phyloP scores from a whole-genome alignment of 1,140 invertebrate species.

The Drosophila rhopaloa region DNA sequence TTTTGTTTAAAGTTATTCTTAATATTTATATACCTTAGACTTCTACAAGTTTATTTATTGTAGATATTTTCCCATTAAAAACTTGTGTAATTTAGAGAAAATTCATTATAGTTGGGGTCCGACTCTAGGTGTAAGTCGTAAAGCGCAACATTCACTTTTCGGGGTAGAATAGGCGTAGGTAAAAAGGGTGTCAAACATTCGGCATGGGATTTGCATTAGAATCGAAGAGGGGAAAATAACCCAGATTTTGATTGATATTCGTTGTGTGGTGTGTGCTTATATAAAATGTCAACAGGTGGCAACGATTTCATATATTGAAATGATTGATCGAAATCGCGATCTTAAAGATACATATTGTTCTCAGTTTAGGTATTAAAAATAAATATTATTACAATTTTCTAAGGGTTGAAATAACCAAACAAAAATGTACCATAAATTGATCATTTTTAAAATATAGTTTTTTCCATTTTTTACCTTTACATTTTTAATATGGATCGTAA shows the following conservation, averaged over 20 bases:
- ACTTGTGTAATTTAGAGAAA: neutral
- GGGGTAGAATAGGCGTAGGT: neutral
- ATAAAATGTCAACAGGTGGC: slow-evolving; percentile 35
- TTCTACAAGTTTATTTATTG: no score
- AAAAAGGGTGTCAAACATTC: slow-evolving; percentile 25
- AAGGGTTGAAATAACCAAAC: no score
- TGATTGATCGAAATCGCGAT: slow-evolving; percentile 14
- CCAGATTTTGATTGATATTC: slow-evolving; percentile 34
- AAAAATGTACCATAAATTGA: no score
- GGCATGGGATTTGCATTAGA: slow-evolving; percentile 22
- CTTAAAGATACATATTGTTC: neutral
- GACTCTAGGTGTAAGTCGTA: slow-evolving; percentile 5
- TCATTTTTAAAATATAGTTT: neutral
- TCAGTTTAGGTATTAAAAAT: neutral
- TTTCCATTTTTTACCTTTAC: neutral
- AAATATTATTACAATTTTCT: no score
- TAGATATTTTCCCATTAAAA: neutral
- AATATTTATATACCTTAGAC: no score
- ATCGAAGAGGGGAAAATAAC: slow-evolving; percentile 13
- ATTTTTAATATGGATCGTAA: neutral
- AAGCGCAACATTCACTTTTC: slow-evolving; percentile 13
- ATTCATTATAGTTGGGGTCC: neutral
- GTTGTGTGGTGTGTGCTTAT: slow-evolving; percentile 11
- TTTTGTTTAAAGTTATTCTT: neutral
- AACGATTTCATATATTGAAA: slow-evolving; percentile 16